Evolutionary conservation across 1,140 invertebrate genomes (phyloP), one percentile per base, ranked within the genome.

Genomic region (Eriosoma lanigerum): DNA sequence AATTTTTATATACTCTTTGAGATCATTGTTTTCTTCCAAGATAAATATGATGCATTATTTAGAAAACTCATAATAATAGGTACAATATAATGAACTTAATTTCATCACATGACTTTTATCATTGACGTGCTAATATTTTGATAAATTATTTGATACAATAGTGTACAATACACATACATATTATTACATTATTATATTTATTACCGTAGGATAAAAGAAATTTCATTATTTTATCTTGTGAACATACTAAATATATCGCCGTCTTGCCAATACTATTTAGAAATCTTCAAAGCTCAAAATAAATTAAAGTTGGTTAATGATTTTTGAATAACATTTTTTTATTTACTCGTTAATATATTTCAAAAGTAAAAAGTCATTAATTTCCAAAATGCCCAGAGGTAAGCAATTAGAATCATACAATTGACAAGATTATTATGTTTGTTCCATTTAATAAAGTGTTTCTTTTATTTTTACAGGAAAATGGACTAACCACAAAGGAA

Each of bases 401-500:
- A 78, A 2, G 38, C 29, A 0, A 9, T 50, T 19, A 9, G 48
- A 3, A 46, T 38, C 26, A 48, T 44, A 12, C 19, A 48, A 54
- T n/a, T n/a, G 32, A 38, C 32, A 38, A 38, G 32, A 38, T 38
- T 38, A n/a, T 38, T 38, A 38, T n/a, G 8, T 38, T 38, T 38
- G 21, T 10, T 54, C 21, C 17, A 48, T 50, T 48, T 50, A 19
- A 10, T 17, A 2, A 38, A 24, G 12, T 1, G 0, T 12, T 64
- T 64, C 3, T 38, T n/a, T 4, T 38, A 1, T n/a, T 0, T 81
- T 86, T 87, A 10, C 82, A 93, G 93, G 93, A 87, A 95, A 94
- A 88, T 94, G 90, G 84, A 91, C 92, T 21, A 95, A 94, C 86
- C 94, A 97, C 85, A 98, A 98, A 86, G 96, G 96, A 50, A 91